Percentiles rank a stretch among this genome's conserved stretches.
Conservation (phyloP, 2,113 vertebrate species). For the Grus americana region DNA sequence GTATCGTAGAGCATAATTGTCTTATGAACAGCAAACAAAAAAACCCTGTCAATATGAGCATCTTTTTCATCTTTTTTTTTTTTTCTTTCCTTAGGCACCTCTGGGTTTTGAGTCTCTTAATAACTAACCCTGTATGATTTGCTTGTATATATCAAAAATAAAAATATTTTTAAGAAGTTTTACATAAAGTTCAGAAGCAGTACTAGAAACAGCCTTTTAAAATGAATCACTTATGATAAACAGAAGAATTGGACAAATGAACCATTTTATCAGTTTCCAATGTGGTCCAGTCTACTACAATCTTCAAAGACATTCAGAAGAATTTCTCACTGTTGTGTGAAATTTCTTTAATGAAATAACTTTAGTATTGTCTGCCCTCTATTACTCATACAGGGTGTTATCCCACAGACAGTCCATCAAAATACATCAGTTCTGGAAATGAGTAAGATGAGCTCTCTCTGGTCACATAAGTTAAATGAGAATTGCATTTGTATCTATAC, state of each 20-base stretch:
- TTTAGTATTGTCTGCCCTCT: neutral
- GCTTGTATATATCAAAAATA: neutral
- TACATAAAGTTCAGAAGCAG: neutral
- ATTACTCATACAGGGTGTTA: neutral
- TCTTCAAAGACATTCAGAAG: constrained; percentile 21
- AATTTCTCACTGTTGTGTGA: constrained; percentile 6
- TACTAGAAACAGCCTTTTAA: neutral
- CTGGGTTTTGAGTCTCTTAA: neutral
- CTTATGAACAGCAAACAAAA: neutral
- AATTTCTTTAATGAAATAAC: neutral
- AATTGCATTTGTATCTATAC: neutral
- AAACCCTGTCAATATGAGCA: neutral
- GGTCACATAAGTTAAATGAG: neutral
- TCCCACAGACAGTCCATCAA: neutral
- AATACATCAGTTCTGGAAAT: neutral
- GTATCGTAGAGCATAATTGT: neutral
- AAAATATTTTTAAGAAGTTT: neutral
- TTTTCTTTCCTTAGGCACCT: neutral
- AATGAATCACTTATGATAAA: constrained; percentile 5
- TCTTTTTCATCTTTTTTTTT: neutral
- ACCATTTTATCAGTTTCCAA: constrained; percentile 13
- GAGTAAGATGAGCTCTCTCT: neutral
- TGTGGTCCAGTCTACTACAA: neutral
- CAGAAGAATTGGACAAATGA: constrained; percentile 19
- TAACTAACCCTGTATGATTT: neutral